Conservation (phyloP, 2,113 vertebrate genomes). For the Actinemys pallida region DNA sequence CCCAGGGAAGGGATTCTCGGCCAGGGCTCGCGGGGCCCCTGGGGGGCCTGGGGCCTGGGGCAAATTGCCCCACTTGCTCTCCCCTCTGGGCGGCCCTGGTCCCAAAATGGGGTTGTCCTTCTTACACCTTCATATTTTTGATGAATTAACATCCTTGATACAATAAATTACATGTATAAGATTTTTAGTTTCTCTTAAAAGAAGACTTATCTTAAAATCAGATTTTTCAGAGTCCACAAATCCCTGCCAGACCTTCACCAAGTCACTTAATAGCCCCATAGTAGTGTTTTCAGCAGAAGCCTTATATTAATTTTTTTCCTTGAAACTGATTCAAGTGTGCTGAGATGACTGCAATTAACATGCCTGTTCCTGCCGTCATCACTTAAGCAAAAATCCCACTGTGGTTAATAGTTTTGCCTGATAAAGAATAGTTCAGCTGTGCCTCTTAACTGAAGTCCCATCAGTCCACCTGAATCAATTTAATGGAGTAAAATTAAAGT, state of each 20-base stretch:
- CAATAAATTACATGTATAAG: fast-evolving
- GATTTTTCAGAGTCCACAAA: neutral
- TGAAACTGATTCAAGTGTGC: neutral
- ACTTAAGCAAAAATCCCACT: neutral
- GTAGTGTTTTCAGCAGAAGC: neutral
- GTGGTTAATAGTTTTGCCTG: neutral
- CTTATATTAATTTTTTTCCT: neutral
- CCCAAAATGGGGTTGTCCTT: neutral
- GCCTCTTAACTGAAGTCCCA: neutral
- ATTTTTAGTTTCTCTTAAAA: neutral
- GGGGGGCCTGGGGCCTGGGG: no score
- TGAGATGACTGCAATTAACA: neutral
- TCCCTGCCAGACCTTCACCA: neutral
- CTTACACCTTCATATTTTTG: neutral
- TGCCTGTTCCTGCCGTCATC: neutral
- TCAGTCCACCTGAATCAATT: neutral
- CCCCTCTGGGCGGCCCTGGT: neutral
- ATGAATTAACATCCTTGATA: neutral
- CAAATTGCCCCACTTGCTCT: no score
- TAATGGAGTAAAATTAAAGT: neutral
- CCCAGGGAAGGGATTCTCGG: no score
- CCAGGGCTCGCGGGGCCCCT: no score
- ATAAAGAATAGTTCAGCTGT: neutral
- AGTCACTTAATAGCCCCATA: neutral
- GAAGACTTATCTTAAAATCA: neutral